A percentile compares a stretch with the other conserved stretches of the same genome.
These are phyloP conservation scores for Yponomeuta cagnagella DNA, from an alignment of 2,888 invertebrate species.

Conservation along the genomic window DNA sequence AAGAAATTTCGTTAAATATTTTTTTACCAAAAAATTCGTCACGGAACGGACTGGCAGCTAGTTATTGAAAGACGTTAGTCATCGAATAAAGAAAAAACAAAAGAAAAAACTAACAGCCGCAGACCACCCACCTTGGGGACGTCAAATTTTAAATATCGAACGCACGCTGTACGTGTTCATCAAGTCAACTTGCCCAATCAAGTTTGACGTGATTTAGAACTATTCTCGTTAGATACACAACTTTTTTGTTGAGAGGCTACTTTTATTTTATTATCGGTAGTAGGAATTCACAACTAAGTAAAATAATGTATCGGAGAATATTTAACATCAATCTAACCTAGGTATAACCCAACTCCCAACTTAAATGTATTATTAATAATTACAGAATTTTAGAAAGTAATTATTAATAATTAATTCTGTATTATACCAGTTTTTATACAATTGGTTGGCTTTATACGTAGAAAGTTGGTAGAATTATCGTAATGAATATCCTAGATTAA, in stretches of 20 bases:
- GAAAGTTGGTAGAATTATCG: too few species aligned
- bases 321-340: too few species aligned
- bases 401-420: too few species aligned
- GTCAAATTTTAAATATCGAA: constrained; percentile 61
- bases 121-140: constrained; percentile 68
- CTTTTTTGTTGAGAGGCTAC: constrained; percentile 16
- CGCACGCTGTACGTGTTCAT: constrained; percentile 58
- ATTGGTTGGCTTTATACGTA: too few species aligned
- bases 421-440: too few species aligned
- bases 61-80: constrained; percentile 66
- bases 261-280: constrained; percentile 14
- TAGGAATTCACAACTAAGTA: not conserved
- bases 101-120: constrained; percentile 37
- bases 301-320: not conserved
- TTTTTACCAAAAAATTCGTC: constrained; percentile 33
- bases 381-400: too few species aligned
- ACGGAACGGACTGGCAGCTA: constrained; percentile 51
- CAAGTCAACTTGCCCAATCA: constrained; percentile 74
- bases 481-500: too few species aligned
- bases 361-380: too few species aligned
- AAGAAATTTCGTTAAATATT: too few species aligned
- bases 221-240: constrained; percentile 40
- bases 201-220: constrained; percentile 70
- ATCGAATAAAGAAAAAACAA: constrained; percentile 53
- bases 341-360: too few species aligned